These are phyloP conservation scores for Diorhabda sublineata DNA, from an alignment of 1,140 invertebrate species.

Conservation along the genomic window DNA sequence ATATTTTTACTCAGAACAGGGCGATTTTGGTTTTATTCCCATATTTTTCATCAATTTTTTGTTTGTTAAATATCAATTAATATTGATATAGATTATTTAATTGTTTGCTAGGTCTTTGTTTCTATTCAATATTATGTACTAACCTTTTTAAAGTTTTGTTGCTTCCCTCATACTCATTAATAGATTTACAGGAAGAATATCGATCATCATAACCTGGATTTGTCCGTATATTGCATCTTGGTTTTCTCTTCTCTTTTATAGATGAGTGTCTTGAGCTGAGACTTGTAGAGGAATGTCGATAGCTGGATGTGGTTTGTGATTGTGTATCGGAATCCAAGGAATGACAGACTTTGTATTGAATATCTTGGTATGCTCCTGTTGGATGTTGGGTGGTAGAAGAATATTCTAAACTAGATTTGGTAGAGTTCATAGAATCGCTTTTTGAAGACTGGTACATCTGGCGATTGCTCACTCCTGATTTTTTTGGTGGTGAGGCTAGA, in stretches of 20 bases:
- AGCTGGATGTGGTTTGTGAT: slow-evolving; percentile 29
- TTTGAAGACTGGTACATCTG: slow-evolving; percentile 39
- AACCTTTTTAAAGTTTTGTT: slow-evolving; percentile 17
- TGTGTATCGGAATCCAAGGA: slow-evolving; percentile 43
- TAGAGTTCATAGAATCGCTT: slow-evolving; percentile 36
- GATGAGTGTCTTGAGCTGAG: slow-evolving; percentile 38
- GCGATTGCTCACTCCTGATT: slow-evolving; percentile 26
- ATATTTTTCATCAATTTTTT: too few relatives aligned
- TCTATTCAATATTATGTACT: too few relatives aligned
- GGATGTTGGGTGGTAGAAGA: slow-evolving; percentile 39
- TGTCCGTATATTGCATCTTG: slow-evolving; percentile 38
- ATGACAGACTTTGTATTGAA: slow-evolving; percentile 43
- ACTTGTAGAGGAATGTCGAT: slow-evolving; percentile 26
- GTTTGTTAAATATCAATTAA: too few relatives aligned
- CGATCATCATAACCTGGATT: slow-evolving; percentile 42
- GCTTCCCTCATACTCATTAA: slow-evolving; percentile 33
- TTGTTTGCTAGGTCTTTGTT: too few relatives aligned
- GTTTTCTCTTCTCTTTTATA: slow-evolving; percentile 40
- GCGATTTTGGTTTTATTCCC: too few relatives aligned
- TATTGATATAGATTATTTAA: too few relatives aligned
- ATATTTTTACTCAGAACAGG: too few relatives aligned
- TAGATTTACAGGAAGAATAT: slow-evolving; percentile 40
- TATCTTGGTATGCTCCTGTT: slow-evolving; percentile 39
- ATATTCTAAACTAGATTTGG: slow-evolving; percentile 40
- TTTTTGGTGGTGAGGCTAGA: slow-evolving; percentile 35